Conservation (phyloP, 2,797 vertebrate genomes). For the Apogon talboti region DNA sequence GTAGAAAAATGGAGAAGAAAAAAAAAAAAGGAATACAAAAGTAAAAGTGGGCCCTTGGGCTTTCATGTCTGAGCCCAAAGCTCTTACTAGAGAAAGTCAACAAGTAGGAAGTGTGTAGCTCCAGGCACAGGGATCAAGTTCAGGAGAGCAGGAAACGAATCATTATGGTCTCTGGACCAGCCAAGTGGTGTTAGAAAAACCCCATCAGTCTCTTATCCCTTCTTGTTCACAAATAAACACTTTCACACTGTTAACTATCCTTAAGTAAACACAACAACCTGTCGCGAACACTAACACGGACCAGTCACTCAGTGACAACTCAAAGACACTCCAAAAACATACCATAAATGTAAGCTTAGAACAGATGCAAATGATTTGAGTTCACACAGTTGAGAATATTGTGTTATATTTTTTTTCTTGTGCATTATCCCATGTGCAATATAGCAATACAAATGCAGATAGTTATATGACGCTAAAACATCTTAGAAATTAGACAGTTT, state of each 20-base stretch:
- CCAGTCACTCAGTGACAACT: background rate
- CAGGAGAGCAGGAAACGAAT: constrained; percentile 75
- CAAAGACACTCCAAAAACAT: no score
- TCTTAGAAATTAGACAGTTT: no score
- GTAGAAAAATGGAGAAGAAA: background rate
- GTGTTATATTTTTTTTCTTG: no score
- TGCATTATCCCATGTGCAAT: no score
- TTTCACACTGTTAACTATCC: constrained; percentile 34
- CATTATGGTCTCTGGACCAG: constrained; percentile 62
- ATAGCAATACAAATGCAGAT: no score
- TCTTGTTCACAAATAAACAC: constrained; percentile 64
- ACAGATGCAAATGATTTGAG: no score
- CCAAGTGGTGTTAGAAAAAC: constrained; percentile 46
- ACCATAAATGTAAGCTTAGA: no score
- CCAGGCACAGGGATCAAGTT: constrained; percentile 69
- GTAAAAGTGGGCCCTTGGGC: constrained; percentile 57
- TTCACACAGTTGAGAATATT: no score
- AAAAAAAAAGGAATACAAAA: constrained; percentile 14
- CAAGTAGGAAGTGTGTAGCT: constrained; percentile 63
- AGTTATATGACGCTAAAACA: no score
- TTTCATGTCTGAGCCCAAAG: constrained; percentile 38
- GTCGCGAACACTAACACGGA: background rate
- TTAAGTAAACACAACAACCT: constrained; percentile 41
- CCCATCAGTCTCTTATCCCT: constrained; percentile 29
- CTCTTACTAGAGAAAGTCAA: constrained; percentile 39